Evolutionary conservation across 2,888 invertebrate genomes (phyloP).

Genomic region (Noctua janthe): DNA sequence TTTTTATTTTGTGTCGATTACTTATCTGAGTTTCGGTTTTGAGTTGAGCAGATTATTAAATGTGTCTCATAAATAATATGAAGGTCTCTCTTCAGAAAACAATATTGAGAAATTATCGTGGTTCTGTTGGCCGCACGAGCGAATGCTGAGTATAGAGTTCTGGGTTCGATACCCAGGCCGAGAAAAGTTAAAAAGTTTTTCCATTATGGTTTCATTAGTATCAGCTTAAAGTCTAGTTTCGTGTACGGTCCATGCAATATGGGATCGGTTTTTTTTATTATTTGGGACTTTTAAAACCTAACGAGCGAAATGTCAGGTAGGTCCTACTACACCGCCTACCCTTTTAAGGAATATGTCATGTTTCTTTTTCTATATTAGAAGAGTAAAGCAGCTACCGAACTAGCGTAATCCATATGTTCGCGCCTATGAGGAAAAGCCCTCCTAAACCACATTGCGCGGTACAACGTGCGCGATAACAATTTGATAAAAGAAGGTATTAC

Average conservation of each 20-base stretch:
- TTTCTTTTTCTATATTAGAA: not conserved
- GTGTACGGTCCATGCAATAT: not conserved
- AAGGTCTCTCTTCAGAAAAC: not conserved
- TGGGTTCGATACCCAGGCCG: not conserved
- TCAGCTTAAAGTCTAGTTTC: not conserved
- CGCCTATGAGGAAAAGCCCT: not conserved
- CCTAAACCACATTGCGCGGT: not conserved
- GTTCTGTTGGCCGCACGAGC: not conserved
- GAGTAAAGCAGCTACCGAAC: not conserved
- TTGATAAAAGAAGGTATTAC: conserved; percentile 22
- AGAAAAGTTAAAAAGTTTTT: not conserved
- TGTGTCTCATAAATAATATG: conserved; percentile 14
- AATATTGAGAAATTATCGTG: not conserved
- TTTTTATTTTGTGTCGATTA: conserved; percentile 55
- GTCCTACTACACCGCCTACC: not conserved
- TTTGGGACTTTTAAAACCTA: not conserved
- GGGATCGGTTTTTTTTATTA: not conserved
- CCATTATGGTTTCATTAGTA: not conserved
- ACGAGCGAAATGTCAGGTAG: not conserved
- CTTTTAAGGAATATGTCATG: not conserved
- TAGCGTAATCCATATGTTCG: not conserved
- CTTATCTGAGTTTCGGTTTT: conserved; percentile 47
- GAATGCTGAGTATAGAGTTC: not conserved
- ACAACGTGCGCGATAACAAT: conserved; percentile 36
- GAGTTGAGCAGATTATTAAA: conserved; percentile 52